Evolutionary conservation across 2,797 vertebrate species (phyloP), one percentile per base, ranked within the genome.

Genomic region (Leptodon cayanensis): DNA sequence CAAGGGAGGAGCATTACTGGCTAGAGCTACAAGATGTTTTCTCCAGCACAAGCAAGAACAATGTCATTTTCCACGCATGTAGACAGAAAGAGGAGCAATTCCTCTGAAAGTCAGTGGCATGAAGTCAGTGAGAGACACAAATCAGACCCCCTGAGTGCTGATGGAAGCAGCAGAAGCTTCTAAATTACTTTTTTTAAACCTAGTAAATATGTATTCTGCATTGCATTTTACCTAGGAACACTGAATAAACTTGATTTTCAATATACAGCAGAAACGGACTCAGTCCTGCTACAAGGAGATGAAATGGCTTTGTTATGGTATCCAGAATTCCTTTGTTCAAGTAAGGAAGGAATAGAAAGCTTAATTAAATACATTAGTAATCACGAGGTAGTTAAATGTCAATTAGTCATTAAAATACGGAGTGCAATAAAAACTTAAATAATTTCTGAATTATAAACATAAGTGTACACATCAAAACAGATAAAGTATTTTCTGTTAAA

Each of bases 291-390:
- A 10, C 26, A 40, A 55, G 47, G 52, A 79, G 74, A 74, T 49
- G 40, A 74, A 95, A 73, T 28, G 37, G 21, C 28, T 82, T 79
- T 80, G 78, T 76, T 72, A 7, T 8, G 52, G 15, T 28, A 49
- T 14, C 22, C 11, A 8, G 74, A 33, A 78, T 61, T n/a, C 46
- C 52, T 96, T 85, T 92, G 69, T 63, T 91, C 47, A 20, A 89
- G 14, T 26, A 61, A 78, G 47, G 39, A 71, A 90, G 81, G 83
- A 87, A 49, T 4, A 63, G 16, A 57, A 49, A 67, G 24, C 54
- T 87, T 69, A 83, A 85, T 92, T 89, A 87, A 95, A 87, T 59
- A 40, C 52, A 59, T 83, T 80, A 87, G 44, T 57, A 94, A 92
- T 71, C 78, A 83, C 63, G 77, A 63, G n/a, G 21, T 54, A 85